Evolutionary conservation across 2,113 vertebrate species (phyloP).

Genomic region (Microcebus ravelobensis): DNA sequence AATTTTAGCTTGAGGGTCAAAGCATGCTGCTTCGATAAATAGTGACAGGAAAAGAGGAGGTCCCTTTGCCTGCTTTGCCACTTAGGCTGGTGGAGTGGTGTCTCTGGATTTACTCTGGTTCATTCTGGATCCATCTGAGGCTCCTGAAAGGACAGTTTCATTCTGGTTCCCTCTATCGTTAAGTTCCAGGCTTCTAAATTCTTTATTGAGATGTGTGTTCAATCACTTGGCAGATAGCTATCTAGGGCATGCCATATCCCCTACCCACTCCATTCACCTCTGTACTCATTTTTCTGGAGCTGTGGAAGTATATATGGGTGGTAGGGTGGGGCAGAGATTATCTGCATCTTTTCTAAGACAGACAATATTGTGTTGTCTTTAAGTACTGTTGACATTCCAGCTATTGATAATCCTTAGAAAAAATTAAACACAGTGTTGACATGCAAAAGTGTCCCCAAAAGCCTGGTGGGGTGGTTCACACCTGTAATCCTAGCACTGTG

Average conservation of each 20-base stretch:
- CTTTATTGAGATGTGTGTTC: background rate
- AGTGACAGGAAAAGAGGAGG: background rate
- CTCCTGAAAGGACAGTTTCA: too few species aligned
- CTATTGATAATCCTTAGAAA: background rate
- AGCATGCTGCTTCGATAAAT: background rate
- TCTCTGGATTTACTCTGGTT: background rate
- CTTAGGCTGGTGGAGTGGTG: background rate
- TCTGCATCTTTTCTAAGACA: background rate
- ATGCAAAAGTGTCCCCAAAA: background rate
- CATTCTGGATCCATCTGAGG: background rate
- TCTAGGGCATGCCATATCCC: background rate
- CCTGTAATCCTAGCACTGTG: too few species aligned
- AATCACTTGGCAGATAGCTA: background rate
- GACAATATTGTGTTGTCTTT: background rate
- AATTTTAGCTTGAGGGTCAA: background rate
- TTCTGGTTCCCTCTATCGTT: background rate
- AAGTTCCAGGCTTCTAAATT: background rate
- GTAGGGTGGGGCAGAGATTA: fast-evolving
- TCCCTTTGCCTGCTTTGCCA: background rate
- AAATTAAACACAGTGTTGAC: background rate
- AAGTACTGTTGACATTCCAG: background rate
- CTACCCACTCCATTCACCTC: too few species aligned
- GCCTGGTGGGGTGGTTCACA: too few species aligned
- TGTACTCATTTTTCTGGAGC: background rate
- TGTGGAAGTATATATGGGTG: background rate